Conservation (phyloP, 2,113 vertebrate genomes). For the Chaenogobius annularis region DNA sequence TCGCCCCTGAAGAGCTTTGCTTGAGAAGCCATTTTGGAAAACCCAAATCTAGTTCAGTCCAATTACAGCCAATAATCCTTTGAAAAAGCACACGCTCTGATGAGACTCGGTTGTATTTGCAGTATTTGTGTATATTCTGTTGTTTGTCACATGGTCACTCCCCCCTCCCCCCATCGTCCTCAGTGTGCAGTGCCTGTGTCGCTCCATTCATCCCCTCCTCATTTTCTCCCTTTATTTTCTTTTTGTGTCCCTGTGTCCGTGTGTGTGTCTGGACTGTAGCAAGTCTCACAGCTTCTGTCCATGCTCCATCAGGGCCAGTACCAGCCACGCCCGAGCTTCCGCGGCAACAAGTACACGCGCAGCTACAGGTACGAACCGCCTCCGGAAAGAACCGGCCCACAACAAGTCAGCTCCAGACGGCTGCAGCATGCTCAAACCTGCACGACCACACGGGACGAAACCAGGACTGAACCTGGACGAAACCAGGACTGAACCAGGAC, state of each 20-base stretch:
- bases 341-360: slow-evolving; percentile 98
- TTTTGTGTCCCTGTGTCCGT: slow-evolving; percentile 41
- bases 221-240: slow-evolving; percentile 57
- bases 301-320: slow-evolving; percentile 99
- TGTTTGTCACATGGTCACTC: slow-evolving; percentile 53
- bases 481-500: too few species aligned
- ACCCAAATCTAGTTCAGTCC: not conserved
- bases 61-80: not conserved
- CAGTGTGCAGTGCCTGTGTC: slow-evolving; percentile 61
- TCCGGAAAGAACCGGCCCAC: too few species aligned
- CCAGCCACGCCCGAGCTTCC: slow-evolving; percentile 97
- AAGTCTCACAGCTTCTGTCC: slow-evolving; percentile 99
- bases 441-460: too few species aligned
- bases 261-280: slow-evolving; percentile 78
- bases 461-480: too few species aligned
- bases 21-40: not conserved
- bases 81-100: not conserved
- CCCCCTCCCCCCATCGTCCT: slow-evolving; percentile 50
- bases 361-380: slow-evolving; percentile 88
- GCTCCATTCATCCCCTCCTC: slow-evolving; percentile 74
- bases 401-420: too few species aligned
- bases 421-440: too few species aligned
- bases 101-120: not conserved
- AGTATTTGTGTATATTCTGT: slow-evolving; percentile 11
- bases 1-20: too few species aligned